A percentile compares a stretch with the other conserved stretches of the same genome.
Evolutionary conservation across 2,113 vertebrate species (phyloP).

Genomic region (Saimiri boliviensis): DNA sequence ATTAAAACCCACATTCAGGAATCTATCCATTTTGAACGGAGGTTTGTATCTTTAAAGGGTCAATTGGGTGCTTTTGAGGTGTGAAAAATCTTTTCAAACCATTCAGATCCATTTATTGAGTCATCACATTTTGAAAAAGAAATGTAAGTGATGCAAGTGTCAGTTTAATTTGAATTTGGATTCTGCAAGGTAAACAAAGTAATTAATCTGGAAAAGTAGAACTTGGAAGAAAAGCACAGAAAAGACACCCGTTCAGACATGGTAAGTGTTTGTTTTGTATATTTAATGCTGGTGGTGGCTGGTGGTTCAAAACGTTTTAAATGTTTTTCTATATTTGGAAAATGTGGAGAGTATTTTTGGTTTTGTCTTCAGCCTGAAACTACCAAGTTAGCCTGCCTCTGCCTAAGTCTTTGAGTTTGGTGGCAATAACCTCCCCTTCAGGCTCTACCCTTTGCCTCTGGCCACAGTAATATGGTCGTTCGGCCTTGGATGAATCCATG

Average conservation of each 20-base stretch:
- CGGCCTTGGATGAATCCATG: neutral
- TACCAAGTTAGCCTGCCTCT: neutral
- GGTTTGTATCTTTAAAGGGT: conserved; percentile 64
- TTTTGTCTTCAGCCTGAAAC: neutral
- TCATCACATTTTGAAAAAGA: conserved; percentile 28
- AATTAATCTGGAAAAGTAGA: conserved; percentile 10
- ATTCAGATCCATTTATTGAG: conserved; percentile 39
- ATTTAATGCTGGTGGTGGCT: neutral
- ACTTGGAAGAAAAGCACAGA: neutral
- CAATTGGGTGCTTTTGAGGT: conserved; percentile 50
- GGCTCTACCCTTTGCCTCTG: too few relatives aligned
- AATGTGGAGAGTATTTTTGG: neutral
- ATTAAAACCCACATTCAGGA: conserved; percentile 37
- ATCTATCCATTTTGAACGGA: conserved; percentile 41
- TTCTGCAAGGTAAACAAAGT: conserved; percentile 54
- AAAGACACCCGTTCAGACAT: neutral
- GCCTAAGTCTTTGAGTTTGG: neutral
- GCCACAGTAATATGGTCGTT: neutral
- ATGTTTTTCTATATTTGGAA: neutral
- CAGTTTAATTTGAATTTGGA: conserved; percentile 60
- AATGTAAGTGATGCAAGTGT: neutral
- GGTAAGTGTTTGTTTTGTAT: neutral
- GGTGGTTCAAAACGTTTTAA: neutral
- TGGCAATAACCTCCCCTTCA: fast-evolving
- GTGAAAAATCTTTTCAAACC: conserved; percentile 39